phyloP scores from a whole-genome alignment of 2,888 invertebrate species.

The Bursaphelenchus okinawaensis region DNA sequence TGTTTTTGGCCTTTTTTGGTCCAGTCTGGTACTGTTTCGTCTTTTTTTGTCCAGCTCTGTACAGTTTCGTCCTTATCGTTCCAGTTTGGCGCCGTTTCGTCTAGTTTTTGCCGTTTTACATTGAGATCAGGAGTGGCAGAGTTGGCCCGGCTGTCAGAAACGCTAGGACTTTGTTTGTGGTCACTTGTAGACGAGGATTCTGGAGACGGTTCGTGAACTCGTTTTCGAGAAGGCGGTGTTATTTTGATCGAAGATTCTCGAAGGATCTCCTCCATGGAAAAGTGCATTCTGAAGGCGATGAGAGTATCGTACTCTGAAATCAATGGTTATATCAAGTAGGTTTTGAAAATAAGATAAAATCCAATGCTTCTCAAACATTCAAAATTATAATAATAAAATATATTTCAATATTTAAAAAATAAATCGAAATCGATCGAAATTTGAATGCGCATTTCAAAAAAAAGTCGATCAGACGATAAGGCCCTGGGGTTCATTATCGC shows the following conservation, averaged over 20 bases:
- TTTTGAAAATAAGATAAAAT: no score
- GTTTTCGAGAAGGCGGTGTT: conserved; percentile 4
- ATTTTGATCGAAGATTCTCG: background rate
- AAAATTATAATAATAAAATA: no score
- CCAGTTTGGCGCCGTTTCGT: background rate
- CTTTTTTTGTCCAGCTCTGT: background rate
- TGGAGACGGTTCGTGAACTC: background rate
- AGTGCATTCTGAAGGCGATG: conserved; percentile 10
- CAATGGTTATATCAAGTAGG: no score
- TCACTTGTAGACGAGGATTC: background rate
- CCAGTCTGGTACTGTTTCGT: background rate
- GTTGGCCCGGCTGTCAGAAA: background rate
- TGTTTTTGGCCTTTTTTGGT: background rate
- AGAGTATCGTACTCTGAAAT: no score
- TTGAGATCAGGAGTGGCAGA: background rate
- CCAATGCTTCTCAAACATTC: no score
- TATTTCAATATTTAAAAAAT: no score
- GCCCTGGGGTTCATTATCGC: background rate
- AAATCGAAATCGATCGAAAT: no score
- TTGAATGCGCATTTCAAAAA: no score
- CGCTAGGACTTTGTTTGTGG: background rate
- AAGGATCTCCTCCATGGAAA: conserved; percentile 18
- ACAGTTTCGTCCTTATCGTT: background rate
- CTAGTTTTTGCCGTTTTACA: background rate
- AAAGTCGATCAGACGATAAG: no score